These are phyloP conservation scores for Microcaecilia unicolor DNA, from an alignment of 2,797 vertebrate genomes.

Conservation along the genomic window DNA sequence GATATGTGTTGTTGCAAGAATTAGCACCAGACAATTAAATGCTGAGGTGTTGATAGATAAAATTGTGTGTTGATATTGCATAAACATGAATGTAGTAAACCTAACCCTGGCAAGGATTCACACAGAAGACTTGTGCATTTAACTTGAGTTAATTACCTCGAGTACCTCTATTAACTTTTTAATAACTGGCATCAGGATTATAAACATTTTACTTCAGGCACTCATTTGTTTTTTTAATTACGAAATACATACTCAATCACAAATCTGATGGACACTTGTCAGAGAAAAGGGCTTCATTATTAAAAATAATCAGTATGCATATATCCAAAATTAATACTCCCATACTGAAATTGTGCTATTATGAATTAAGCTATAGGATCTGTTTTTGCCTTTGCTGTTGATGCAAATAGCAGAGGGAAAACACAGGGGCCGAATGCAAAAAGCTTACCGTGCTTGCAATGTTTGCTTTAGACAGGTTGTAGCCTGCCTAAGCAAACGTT, in stretches of 20 bases:
- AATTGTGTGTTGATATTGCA: constrained; percentile 64
- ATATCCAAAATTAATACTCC: constrained; percentile 54
- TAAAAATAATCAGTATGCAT: constrained; percentile 43
- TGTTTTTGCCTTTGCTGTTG: constrained; percentile 36
- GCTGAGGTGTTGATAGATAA: constrained; percentile 70
- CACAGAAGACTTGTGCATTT: constrained; percentile 42
- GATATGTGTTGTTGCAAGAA: constrained; percentile 67
- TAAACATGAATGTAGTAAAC: constrained; percentile 57
- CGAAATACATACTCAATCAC: constrained; percentile 29
- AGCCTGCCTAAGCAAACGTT: too few species aligned
- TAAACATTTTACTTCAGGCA: constrained; percentile 42
- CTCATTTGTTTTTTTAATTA: constrained; percentile 42
- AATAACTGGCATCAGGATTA: constrained; percentile 45
- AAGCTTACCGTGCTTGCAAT: too few species aligned
- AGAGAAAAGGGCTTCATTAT: constrained; percentile 25
- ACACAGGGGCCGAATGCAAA: too few species aligned
- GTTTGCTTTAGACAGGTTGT: too few species aligned
- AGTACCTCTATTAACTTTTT: constrained; percentile 54
- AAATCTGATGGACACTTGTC: constrained; percentile 33
- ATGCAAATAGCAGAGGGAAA: constrained; percentile 22
- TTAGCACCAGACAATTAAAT: constrained; percentile 71
- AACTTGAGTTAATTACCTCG: constrained; percentile 59
- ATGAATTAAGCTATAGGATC: constrained; percentile 32
- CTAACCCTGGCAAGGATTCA: constrained; percentile 55
- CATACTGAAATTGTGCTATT: constrained; percentile 45